phyloP scores from a whole-genome alignment of 1,140 invertebrate genomes.

The Habropoda laboriosa region DNA sequence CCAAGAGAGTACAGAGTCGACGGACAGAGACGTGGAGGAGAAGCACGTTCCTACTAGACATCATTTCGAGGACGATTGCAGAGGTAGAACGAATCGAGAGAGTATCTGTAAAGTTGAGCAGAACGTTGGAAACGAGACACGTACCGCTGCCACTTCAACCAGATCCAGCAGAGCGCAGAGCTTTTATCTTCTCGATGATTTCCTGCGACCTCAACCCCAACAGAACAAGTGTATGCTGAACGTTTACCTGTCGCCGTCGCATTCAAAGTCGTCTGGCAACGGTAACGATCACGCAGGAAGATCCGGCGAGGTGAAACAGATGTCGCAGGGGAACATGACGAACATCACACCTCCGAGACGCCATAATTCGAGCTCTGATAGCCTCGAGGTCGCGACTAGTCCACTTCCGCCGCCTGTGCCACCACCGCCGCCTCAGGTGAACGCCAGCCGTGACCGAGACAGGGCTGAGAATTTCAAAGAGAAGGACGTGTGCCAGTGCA shows the following conservation, averaged over 20 bases:
- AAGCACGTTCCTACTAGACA: constrained; percentile 36
- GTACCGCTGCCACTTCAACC: constrained; percentile 60
- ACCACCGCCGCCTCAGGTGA: constrained; percentile 76
- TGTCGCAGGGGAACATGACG: constrained; percentile 60
- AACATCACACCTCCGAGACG: constrained; percentile 80
- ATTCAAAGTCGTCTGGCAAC: constrained; percentile 49
- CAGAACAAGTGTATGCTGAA: constrained; percentile 72
- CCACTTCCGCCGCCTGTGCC: constrained; percentile 80
- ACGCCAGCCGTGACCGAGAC: constrained; percentile 64
- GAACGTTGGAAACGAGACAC: constrained; percentile 45
- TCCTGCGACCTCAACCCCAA: constrained; percentile 79
- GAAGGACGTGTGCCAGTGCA: constrained; percentile 76
- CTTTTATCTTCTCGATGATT: constrained; percentile 82
- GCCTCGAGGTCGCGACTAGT: constrained; percentile 79
- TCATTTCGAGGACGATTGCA: constrained; percentile 66
- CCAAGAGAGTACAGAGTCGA: constrained; percentile 54
- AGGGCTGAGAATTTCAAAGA: constrained; percentile 71
- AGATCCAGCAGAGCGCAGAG: constrained; percentile 80
- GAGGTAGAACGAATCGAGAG: constrained; percentile 46
- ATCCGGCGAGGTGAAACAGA: constrained; percentile 64
- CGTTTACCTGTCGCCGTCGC: constrained; percentile 70
- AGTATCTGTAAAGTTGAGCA: constrained; percentile 50
- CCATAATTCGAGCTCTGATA: constrained; percentile 80
- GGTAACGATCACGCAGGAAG: constrained; percentile 57
- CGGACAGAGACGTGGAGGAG: constrained; percentile 54